phyloP scores from a whole-genome alignment of 1,140 invertebrate species.

The Antheraea mylitta region DNA sequence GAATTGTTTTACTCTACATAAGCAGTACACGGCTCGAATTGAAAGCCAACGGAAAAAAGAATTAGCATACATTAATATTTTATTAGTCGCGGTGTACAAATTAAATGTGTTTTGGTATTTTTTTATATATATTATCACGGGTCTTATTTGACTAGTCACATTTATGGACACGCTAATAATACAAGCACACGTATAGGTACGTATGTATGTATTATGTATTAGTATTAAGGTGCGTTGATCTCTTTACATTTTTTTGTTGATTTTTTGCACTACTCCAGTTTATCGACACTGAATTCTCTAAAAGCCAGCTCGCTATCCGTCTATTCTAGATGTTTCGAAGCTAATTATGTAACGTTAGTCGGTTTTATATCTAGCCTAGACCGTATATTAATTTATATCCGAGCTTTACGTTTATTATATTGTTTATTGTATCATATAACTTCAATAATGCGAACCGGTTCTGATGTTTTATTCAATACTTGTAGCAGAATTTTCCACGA shows the following conservation, averaged over 20 bases:
- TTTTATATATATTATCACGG: constrained; percentile 2
- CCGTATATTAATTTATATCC: neutral
- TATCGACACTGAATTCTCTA: constrained; percentile 1
- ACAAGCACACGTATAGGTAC: neutral
- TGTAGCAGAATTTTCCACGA: neutral
- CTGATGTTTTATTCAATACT: neutral
- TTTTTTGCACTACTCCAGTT: constrained; percentile 2
- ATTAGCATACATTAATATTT: neutral
- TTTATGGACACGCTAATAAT: constrained; percentile 3
- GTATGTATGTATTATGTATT: constrained; percentile 2
- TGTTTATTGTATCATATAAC: neutral
- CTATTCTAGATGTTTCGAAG: neutral
- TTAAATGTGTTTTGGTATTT: neutral
- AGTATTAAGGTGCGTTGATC: constrained; percentile 1
- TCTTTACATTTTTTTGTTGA: neutral
- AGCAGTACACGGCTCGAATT: neutral
- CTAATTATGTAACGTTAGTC: neutral
- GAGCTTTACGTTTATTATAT: neutral
- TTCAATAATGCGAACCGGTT: neutral
- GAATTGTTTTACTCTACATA: neutral
- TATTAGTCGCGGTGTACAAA: neutral
- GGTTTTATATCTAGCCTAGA: neutral
- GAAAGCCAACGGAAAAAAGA: neutral
- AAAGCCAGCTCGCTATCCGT: neutral
- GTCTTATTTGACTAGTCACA: neutral